Evolutionary conservation across 2,888 invertebrate genomes (phyloP), one percentile per base, ranked within the genome.

Genomic region (Drepana falcataria): DNA sequence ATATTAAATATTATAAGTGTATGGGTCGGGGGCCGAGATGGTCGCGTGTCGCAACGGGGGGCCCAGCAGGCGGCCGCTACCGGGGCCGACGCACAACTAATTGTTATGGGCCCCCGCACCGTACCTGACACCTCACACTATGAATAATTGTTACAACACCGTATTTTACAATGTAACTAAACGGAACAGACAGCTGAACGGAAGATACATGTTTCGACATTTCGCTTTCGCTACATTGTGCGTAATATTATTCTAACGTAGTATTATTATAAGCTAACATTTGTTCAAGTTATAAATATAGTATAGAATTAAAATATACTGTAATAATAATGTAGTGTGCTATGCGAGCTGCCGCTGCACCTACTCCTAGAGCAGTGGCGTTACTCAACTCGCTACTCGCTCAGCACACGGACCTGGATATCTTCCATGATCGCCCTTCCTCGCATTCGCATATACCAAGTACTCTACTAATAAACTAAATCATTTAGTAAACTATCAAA

Each of bases 21-120:
- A 73, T 64, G 63, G 63, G 69, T 64, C 58, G 65, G 57, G 57
- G 61, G 63, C 66, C 68, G 73, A 65, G 67, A 61, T 65, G 65
- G 74, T 76, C 79, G 79, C 81, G 79, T 72, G 76, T 58, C 87
- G 58, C 84, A 59, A 69, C 86, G 75, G 89, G 89, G 80, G 76
- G 75, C 85, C 59, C 86, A 83, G 86, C 87, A 79, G 88, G 87
- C 69, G 77, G 75, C 77, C 62, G 86, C 89, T 88, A 88, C 88
- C 78, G 88, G 76, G 65, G 56, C 56, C 59, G 54, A 56, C 62
- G 58, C 58, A 55, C 59, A 67, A 68, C 83, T 85, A 83, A 85
- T 82, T 83, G 80, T 82, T 76, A 77, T 71, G 68, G 75, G 74
- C 77, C 75, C 74, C 63, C 60, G 68, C 62, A 68, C 59, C 62